Percentiles rank a stretch among this genome's conserved stretches.
Conservation (phyloP, 2,113 vertebrate species). For the Neomonachus schauinslandi region DNA sequence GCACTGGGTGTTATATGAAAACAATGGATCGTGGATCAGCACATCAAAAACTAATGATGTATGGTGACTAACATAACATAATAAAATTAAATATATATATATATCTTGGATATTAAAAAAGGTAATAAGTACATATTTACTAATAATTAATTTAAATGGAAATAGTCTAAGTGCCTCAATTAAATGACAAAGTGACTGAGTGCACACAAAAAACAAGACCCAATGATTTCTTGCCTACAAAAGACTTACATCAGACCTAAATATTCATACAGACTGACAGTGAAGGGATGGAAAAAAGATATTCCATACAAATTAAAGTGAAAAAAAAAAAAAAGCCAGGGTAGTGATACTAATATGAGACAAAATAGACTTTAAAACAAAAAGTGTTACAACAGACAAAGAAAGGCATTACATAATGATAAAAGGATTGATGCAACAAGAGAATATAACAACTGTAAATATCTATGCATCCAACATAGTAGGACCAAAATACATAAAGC, state of each 20-base stretch:
- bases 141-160: neutral
- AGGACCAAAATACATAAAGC: neutral
- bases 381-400: neutral
- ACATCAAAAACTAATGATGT: too few relatives aligned
- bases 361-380: neutral
- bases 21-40: too few relatives aligned
- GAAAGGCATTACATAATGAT: neutral
- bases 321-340: neutral
- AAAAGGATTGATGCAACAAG: neutral
- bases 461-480: neutral
- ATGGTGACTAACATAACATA: too few relatives aligned
- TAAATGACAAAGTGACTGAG: neutral
- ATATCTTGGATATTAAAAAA: neutral
- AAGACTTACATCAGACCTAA: neutral
- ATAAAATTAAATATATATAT: too few relatives aligned
- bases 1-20: too few relatives aligned
- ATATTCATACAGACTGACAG: neutral
- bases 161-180: neutral
- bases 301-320: neutral
- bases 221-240: neutral
- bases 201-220: neutral
- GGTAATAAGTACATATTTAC: neutral
- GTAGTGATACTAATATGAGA: neutral
- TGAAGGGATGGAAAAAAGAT: neutral
- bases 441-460: neutral